phyloP scores from a whole-genome alignment of 2,888 invertebrate species.

The Heteromurus nitidus region DNA sequence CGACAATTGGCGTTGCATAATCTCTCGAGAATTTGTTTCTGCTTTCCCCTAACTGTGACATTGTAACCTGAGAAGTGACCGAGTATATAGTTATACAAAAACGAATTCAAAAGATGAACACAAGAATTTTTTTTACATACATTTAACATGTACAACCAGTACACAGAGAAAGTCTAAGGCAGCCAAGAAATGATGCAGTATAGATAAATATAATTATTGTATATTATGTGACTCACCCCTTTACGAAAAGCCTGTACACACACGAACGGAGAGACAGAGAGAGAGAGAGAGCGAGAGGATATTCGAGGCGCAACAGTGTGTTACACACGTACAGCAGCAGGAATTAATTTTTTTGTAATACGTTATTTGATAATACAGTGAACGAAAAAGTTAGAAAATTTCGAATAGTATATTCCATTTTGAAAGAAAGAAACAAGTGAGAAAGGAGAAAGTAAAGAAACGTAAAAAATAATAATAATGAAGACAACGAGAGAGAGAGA shows the following conservation, averaged over 20 bases:
- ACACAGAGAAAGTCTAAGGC: neutral
- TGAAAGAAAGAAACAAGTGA: neutral
- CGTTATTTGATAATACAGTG: neutral
- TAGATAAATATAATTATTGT: conserved; percentile 46
- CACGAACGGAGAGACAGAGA: conserved; percentile 67
- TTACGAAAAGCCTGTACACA: conserved; percentile 74
- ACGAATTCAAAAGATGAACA: too few species aligned
- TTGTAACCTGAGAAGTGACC: too few species aligned
- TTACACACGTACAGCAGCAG: conserved; percentile 69
- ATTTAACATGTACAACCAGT: too few species aligned
- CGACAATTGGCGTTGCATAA: too few species aligned
- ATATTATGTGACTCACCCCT: conserved; percentile 73
- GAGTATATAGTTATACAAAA: too few species aligned
- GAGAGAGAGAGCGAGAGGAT: conserved; percentile 62
- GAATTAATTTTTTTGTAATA: conserved; percentile 39
- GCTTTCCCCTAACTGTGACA: too few species aligned
- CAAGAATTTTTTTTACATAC: too few species aligned
- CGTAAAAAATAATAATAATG: too few species aligned
- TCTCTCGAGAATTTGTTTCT: too few species aligned
- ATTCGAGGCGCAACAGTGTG: conserved; percentile 69
- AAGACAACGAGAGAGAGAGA: conserved; percentile 13
- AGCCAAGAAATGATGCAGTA: conserved; percentile 20
- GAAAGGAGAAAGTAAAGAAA: neutral
- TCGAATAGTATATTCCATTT: neutral
- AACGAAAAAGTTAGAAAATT: neutral